Base-by-base conservation (phyloP, 2,113 vertebrate genomes). In the Pachycephala philippinensis region DNA sequence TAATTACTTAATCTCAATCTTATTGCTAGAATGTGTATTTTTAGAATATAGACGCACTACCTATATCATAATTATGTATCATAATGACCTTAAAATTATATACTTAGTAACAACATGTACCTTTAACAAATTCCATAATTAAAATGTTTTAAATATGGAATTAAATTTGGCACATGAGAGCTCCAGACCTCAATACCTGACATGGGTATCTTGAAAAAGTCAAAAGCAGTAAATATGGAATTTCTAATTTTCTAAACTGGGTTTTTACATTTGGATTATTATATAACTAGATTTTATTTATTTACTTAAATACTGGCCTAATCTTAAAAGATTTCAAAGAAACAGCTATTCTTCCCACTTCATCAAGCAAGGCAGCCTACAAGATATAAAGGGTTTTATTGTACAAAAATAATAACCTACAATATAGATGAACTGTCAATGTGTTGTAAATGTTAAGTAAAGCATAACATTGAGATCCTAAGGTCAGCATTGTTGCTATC, bases 1-100 rank as follows among this genome's bases (percentile, higher is more conserved):
- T 66, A 80, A 90, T 92, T 90, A 89, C 44, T 84, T 93, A 80
- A 54, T 88, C 72, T 80, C 57, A 87, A n/a, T 84, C 11, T 93
- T n/a, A 75, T 47, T 35, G 66, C 60, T 65, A 87, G 47, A 93
- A 72, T 28, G 15, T 40, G 7, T 66, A 71, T 87, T 95, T 93
- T 95, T 92, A 94, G 72, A 91, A 56, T 47, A 12, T 86, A 39
- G 47, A 65, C 66, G 19, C 5, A 81, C 33, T 92, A 63, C 28
- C 33, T 81, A 15, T 63, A 84, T 42, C 44, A 39, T 59, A 92
- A 90, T 84, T 86, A 92, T 63, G 77, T 65, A 70, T 52, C 39
- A 33, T 61, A 77, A 74, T 81, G 54, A 75, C 21, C 71, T 64
- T 59, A 66, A 92, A 86, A 90, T 89, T 76, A 80, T 40, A 63